Conservation (phyloP, 2,888 invertebrate species). For the Galeruca laticollis region DNA sequence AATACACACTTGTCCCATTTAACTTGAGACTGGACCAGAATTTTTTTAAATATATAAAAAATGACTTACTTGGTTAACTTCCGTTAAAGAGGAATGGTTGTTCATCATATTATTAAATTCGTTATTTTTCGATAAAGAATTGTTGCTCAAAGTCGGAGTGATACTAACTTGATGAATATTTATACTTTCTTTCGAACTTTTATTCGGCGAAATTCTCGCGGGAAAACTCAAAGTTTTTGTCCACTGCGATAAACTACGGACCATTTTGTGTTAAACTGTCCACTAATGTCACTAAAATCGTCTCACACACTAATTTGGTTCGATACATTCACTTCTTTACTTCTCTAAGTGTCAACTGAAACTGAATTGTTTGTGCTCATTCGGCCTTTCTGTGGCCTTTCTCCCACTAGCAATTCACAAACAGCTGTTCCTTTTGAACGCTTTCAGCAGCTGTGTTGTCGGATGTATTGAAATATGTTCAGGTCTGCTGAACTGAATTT, state of each 20-base stretch:
- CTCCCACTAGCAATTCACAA: slow-evolving; percentile 59
- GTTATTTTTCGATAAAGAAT: slow-evolving; percentile 63
- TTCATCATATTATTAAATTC: slow-evolving; percentile 64
- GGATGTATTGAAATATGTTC: slow-evolving; percentile 6
- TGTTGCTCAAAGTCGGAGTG: slow-evolving; percentile 73
- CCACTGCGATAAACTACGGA: slow-evolving; percentile 90
- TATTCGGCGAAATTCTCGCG: slow-evolving; percentile 85
- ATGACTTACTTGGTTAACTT: slow-evolving; percentile 64
- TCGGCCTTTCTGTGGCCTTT: slow-evolving; percentile 65
- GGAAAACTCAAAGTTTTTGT: slow-evolving; percentile 93
- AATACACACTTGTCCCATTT: too few relatives aligned
- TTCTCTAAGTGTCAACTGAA: slow-evolving; percentile 33
- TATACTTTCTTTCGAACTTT: slow-evolving; percentile 79
- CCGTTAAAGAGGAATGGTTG: slow-evolving; percentile 57
- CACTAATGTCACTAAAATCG: slow-evolving; percentile 36
- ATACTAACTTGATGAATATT: slow-evolving; percentile 72
- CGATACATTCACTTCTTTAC: slow-evolving; percentile 23
- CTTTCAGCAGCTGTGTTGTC: slow-evolving; percentile 26
- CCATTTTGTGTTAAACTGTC: slow-evolving; percentile 71
- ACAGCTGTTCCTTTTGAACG: slow-evolving; percentile 61
- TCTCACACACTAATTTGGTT: slow-evolving; percentile 1
- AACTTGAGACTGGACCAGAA: too few relatives aligned
- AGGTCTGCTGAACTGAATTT: slow-evolving; percentile 13
- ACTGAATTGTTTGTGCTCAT: slow-evolving; percentile 55
- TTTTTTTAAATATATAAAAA: background rate